Conservation (phyloP, 2,113 vertebrate genomes). For the Neomonachus schauinslandi region DNA sequence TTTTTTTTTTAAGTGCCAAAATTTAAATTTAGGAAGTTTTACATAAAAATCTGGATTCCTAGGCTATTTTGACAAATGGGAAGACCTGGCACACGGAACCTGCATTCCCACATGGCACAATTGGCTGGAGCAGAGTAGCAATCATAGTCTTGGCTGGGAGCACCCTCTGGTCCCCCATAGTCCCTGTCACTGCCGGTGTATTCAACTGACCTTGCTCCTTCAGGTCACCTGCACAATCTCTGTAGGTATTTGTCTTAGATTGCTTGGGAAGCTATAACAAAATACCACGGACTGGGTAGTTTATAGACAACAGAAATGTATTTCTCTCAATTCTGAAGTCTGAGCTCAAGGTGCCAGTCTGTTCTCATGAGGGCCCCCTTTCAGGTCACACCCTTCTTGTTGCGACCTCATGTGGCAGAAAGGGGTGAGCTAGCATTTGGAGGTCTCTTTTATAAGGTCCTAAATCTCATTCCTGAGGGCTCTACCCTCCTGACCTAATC, state of each 20-base stretch:
- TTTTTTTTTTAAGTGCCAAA: background rate
- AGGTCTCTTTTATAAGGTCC: background rate
- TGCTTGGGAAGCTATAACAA: background rate
- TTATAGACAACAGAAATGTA: background rate
- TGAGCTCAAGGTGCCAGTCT: background rate
- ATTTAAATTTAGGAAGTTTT: conserved; percentile 21
- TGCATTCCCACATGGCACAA: background rate
- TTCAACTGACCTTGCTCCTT: background rate
- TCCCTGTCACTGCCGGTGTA: background rate
- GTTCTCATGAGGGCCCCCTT: background rate
- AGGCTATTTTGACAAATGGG: conserved; percentile 39
- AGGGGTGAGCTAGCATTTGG: background rate
- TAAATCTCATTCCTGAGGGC: background rate
- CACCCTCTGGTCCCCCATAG: background rate
- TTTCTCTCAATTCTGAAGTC: background rate
- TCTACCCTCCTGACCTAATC: background rate
- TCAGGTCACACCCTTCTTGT: background rate
- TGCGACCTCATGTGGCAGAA: background rate
- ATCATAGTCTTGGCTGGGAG: background rate
- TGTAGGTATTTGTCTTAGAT: background rate
- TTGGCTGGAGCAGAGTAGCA: background rate
- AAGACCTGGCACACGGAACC: background rate
- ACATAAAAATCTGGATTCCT: background rate
- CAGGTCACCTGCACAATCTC: background rate
- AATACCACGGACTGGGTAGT: background rate